Conservation (phyloP, 1,140 invertebrate species). For the Zaprionus gabonicus region DNA sequence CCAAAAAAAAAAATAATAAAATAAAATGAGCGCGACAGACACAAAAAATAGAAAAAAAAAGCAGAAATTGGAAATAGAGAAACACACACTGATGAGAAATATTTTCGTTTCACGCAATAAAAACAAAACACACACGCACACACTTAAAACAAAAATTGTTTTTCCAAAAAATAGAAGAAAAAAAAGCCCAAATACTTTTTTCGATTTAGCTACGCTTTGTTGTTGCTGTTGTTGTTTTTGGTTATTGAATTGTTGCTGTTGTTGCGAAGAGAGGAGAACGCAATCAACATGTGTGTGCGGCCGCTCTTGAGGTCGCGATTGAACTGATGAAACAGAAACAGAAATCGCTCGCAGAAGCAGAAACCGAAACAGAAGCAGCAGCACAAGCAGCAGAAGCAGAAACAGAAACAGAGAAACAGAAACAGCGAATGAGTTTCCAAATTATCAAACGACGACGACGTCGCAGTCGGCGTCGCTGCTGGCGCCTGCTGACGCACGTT, state of each 20-base stretch:
- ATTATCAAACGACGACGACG: slow-evolving; percentile 34
- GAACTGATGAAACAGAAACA: slow-evolving; percentile 66
- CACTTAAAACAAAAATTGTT: slow-evolving; percentile 14
- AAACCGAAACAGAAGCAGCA: slow-evolving; percentile 58
- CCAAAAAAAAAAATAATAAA: slow-evolving; percentile 9
- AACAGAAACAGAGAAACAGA: slow-evolving; percentile 61
- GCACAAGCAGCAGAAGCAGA: neutral
- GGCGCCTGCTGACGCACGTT: slow-evolving; percentile 34
- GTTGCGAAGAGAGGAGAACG: slow-evolving; percentile 24
- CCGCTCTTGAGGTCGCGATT: slow-evolving; percentile 69
- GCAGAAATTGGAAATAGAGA: slow-evolving; percentile 29
- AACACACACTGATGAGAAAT: slow-evolving; percentile 20
- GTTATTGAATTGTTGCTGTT: slow-evolving; percentile 10
- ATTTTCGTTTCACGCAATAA: slow-evolving; percentile 41
- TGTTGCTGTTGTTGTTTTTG: slow-evolving; percentile 17
- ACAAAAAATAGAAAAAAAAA: slow-evolving; percentile 14
- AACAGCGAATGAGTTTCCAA: slow-evolving; percentile 45
- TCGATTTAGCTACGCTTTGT: slow-evolving; percentile 36
- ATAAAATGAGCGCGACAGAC: slow-evolving; percentile 6
- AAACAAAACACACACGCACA: slow-evolving; percentile 42
- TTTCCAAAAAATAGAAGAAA: slow-evolving; percentile 19
- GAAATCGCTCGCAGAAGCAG: slow-evolving; percentile 53
- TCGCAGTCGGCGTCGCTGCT: slow-evolving; percentile 6
- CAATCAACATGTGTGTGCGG: slow-evolving; percentile 62
- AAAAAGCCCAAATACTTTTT: slow-evolving; percentile 35